phyloP scores from a whole-genome alignment of 64 coral and sea anemone species.

The Platygyra sinensis region DNA sequence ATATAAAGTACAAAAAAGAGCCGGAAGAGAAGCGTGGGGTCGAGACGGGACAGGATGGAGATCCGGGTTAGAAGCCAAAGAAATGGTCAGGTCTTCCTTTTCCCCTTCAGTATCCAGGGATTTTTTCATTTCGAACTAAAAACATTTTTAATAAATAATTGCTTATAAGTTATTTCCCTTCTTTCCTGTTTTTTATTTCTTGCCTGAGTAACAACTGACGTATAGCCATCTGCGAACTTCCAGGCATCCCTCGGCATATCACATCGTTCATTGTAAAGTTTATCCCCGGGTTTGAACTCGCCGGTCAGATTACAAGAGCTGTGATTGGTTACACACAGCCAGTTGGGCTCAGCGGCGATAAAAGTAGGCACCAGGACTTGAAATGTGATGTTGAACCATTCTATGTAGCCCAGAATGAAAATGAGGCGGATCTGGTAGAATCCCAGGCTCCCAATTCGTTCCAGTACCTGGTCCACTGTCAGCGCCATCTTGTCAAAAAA shows the following conservation, averaged over 20 bases:
- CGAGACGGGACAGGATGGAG: no score
- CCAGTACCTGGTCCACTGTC: slow-evolving; percentile 39
- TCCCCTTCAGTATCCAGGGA: no score
- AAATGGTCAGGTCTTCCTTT: no score
- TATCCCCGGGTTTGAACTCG: slow-evolving; percentile 20
- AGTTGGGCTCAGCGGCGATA: slow-evolving; percentile 42
- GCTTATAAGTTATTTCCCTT: no score
- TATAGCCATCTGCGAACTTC: slow-evolving; percentile 42
- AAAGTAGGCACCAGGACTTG: slow-evolving; percentile 52
- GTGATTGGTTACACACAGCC: slow-evolving; percentile 31
- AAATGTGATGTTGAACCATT: slow-evolving; percentile 50
- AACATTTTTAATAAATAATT: no score
- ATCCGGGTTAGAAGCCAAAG: no score
- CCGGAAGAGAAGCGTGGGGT: no score
- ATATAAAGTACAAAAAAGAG: no score
- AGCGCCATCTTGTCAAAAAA: slow-evolving; percentile 29
- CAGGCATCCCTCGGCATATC: slow-evolving; percentile 31
- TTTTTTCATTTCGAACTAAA: no score
- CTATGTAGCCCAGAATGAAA: slow-evolving; percentile 39
- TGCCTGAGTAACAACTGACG: slow-evolving; percentile 57
- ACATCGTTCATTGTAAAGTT: slow-evolving; percentile 22
- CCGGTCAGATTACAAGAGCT: slow-evolving; percentile 30
- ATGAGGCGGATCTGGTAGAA: slow-evolving; percentile 48
- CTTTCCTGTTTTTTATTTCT: neutral
- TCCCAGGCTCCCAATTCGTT: slow-evolving; percentile 42